Evolutionary conservation across 2,888 invertebrate genomes (phyloP), one percentile per base, ranked within the genome.

Genomic region (Diabrotica balteata): DNA sequence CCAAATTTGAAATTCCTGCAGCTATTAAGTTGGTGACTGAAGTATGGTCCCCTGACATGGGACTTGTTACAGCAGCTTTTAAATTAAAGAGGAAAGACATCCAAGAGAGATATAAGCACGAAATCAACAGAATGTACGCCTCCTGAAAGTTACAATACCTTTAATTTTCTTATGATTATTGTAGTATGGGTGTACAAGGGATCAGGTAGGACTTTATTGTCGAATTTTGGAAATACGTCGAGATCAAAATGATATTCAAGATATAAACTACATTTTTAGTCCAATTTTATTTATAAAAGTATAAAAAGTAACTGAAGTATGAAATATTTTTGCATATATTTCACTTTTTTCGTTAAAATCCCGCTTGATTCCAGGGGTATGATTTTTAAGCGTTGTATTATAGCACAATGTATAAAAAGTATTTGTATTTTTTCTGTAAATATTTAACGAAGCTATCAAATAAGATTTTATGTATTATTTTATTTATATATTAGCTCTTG

Each of bases 21-120:
- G 94, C 93, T 4, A 89, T 97, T 64, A 93, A 93, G 82, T 86
- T 98, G 66, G 94, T 94, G 82, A 88, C 91, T 61, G 98, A 98
- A 80, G 92, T 94, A 69, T 99, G 98, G 98, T 95, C 97, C 0
- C 98, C 98, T 0, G 98, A 98, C 82, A 94, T 93, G 90, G 98
- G 97, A 66, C 89, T 98, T 58, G 96, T 98, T 8, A 99, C 98
- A 46, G 98, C 98, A 74, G 98, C 98, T 63, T 96, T 98, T 86
- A 99, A 99, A 86, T 88, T 98, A 82, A 98, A 97, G 85, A 89
- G 98, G 80, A 97, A 96, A 88, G 95, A 95, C 84, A 97, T 98
- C 78, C 95, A 97, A 85, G 94, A 95, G 75, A 89, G 92, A 77
- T 98, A 97, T 88, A 92, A 95, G 85, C 90, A 92, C 76, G 95